Evolutionary conservation across 2,113 vertebrate species (phyloP), one percentile per base, ranked within the genome.

Genomic region (Kryptolebias marmoratus): DNA sequence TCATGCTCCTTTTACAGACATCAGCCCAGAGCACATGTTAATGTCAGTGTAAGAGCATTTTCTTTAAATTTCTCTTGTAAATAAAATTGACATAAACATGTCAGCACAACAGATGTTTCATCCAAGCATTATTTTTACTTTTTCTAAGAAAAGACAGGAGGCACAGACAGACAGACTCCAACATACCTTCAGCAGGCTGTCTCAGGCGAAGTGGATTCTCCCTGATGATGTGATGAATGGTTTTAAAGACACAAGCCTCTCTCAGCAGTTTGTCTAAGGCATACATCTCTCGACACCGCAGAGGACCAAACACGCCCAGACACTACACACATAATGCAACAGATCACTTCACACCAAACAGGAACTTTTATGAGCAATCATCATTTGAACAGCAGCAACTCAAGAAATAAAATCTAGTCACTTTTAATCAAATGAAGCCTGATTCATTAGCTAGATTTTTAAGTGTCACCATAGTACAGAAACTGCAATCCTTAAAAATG

Each of bases 271-370:
- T 88, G 91, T 99, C 97, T 77, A 99, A 93, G 44, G 97, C 97
- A 0, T 95, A 97, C 90, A 97, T 96, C 91, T 99, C 97, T 72
- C 89, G 94, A 85, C 97, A 99, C n/a, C 96, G 95, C 80, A 99
- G 91, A 2, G 97, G 97, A 32, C 97, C 97, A 0, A 96, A 98
- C 22, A 92, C 96, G 60, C 97, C 97, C 87, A 99, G 89, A 74
- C 94, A 93, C 97, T 99, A 81, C 30, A 50, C 5, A 83, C 30
- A 76, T 0, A 32, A 48, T 0, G 2, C 1, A 50, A 55, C 14
- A 31, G 0, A 15, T 77, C 13, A 71, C 11, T 30, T 44, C 2
- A 54, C 39, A 49, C 12, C 39, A 5, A 50, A 5, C 52, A 56
- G 45, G 8, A 18, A 39, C 12, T 39, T 42, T 6, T 42, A 42